Conservation (phyloP, 2,113 vertebrate genomes). For the Anas platyrhynchos region DNA sequence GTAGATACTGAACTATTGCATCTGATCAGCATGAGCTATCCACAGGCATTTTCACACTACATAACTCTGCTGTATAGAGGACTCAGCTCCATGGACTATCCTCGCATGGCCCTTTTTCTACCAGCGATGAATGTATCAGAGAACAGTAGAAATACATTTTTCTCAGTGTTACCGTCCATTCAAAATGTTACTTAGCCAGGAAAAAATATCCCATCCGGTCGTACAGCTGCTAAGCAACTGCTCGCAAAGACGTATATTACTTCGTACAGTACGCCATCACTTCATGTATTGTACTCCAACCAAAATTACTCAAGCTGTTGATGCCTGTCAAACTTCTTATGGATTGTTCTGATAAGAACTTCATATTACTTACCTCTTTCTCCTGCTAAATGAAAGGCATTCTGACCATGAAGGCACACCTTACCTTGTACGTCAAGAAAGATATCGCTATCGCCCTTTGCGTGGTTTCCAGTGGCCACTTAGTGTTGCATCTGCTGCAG, state of each 20-base stretch:
- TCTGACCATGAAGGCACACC: neutral
- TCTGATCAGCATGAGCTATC: neutral
- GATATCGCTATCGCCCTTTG: neutral
- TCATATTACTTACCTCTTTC: neutral
- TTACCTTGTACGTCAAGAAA: neutral
- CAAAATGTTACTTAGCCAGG: neutral
- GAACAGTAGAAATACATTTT: conserved; percentile 3
- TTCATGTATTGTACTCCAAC: neutral
- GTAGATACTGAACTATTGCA: neutral
- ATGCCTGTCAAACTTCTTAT: neutral
- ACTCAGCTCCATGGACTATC: neutral
- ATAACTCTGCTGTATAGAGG: neutral
- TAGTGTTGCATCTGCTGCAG: neutral
- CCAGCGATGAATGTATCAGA: neutral
- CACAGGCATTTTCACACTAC: neutral
- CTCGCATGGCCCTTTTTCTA: neutral
- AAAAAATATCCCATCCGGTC: neutral
- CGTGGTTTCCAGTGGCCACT: neutral
- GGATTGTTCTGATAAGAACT: conserved; percentile 7
- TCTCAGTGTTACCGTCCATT: neutral
- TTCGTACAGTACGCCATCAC: neutral
- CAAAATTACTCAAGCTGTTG: conserved; percentile 17
- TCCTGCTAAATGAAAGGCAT: neutral
- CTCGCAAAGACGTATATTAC: neutral
- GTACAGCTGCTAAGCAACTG: neutral